A percentile compares a stretch with the other conserved stretches of the same genome.
These are phyloP conservation scores for Himalopsyche tibetana DNA, from an alignment of 2,888 invertebrate species.

Conservation along the genomic window DNA sequence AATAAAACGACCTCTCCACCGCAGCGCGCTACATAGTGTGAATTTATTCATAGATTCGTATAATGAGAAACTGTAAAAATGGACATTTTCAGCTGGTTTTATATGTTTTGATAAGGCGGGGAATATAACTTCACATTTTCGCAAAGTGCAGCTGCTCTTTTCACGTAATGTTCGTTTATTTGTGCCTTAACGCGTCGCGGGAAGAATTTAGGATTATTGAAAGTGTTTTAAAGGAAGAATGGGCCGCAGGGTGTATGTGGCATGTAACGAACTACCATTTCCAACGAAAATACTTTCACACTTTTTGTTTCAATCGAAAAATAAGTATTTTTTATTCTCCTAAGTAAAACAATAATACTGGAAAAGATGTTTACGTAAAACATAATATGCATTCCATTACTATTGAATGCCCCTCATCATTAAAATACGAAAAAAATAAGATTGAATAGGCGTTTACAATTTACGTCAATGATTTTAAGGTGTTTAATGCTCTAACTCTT, in stretches of 20 bases:
- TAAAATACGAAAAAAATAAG: too few relatives aligned
- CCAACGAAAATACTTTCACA: not conserved
- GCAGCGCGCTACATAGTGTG: slow-evolving; percentile 73
- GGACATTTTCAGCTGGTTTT: slow-evolving; percentile 75
- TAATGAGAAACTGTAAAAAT: slow-evolving; percentile 78
- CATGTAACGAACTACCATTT: not conserved
- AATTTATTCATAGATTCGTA: slow-evolving; percentile 77
- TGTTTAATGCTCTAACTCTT: too few relatives aligned
- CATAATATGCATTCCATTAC: too few relatives aligned
- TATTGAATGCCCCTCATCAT: too few relatives aligned
- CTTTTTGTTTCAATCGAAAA: too few relatives aligned
- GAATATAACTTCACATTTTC: slow-evolving; percentile 65
- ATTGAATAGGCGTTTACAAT: too few relatives aligned
- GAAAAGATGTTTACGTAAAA: too few relatives aligned
- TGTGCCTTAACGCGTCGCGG: slow-evolving; percentile 54
- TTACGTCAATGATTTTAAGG: too few relatives aligned
- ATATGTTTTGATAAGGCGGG: slow-evolving; percentile 75
- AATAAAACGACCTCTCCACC: slow-evolving; percentile 66
- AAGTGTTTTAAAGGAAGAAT: slow-evolving; percentile 49
- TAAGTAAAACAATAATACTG: too few relatives aligned
- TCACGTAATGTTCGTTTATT: slow-evolving; percentile 55
- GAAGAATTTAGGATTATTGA: slow-evolving; percentile 65
- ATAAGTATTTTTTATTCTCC: too few relatives aligned
- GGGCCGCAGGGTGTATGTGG: not conserved
- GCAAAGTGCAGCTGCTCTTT: slow-evolving; percentile 57